Evolutionary conservation across 2,113 vertebrate species (phyloP).

Genomic region (Nycticryphes semicollaris): DNA sequence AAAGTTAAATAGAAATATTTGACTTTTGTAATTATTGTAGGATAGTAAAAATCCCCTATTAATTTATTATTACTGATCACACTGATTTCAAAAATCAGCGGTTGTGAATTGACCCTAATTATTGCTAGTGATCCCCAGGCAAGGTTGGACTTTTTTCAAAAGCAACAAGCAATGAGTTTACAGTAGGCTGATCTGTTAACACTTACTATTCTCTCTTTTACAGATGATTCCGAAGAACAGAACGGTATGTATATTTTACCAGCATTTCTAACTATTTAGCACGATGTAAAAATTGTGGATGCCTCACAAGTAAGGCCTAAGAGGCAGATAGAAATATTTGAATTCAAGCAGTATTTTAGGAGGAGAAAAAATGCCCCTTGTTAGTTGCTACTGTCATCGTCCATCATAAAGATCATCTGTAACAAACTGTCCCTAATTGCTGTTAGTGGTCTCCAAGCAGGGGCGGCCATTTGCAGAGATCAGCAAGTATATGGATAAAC

Average conservation of each 20-base stretch:
- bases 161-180: background rate
- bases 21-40: background rate
- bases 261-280: background rate
- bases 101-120: too few species aligned
- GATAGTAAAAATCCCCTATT: background rate
- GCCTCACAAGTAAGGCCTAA: background rate
- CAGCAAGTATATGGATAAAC: background rate
- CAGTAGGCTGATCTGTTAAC: background rate
- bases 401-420: background rate
- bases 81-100: background rate
- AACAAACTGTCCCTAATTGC: background rate
- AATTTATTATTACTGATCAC: background rate
- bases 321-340: background rate
- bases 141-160: background rate
- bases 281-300: background rate
- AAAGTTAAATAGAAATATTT: background rate
- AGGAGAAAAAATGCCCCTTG: background rate
- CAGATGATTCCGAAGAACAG: rapidly evolving
- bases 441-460: background rate
- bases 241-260: background rate
- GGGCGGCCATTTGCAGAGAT: background rate
- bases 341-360: background rate
- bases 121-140: background rate
- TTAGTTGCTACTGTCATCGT: background rate
- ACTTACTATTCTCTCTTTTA: background rate